phyloP scores from a whole-genome alignment of 2,797 vertebrate genomes.

The Galaxias olidus region DNA sequence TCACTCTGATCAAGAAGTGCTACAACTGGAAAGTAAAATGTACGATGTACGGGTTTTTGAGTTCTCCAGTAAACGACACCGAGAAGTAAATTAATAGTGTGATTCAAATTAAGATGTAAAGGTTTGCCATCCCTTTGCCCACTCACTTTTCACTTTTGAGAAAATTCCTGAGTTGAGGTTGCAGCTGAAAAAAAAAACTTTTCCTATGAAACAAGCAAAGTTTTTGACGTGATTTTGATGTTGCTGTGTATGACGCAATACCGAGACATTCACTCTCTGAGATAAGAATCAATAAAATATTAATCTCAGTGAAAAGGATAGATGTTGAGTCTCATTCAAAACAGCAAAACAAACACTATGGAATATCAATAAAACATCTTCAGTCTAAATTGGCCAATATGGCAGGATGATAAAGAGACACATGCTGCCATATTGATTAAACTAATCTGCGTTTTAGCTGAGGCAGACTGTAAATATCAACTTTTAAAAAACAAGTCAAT shows the following conservation, averaged over 20 bases:
- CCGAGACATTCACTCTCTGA: conserved; percentile 19
- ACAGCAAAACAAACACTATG: conserved; percentile 24
- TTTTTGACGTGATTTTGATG: conserved; percentile 4
- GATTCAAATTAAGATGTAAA: too few species aligned
- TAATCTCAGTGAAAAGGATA: conserved; percentile 30
- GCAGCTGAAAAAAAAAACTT: neutral
- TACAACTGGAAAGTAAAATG: neutral
- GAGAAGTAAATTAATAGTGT: neutral
- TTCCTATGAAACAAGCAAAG: conserved; percentile 10
- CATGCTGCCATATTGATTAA: conserved; percentile 49
- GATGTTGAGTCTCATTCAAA: neutral
- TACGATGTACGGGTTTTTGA: neutral
- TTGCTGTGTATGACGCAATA: conserved; percentile 19
- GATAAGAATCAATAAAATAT: conserved; percentile 56
- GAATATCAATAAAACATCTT: conserved; percentile 51
- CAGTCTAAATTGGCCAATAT: conserved; percentile 45
- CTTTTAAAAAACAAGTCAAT: conserved; percentile 45
- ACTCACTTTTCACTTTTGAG: too few species aligned
- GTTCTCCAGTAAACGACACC: neutral
- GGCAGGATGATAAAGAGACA: conserved; percentile 64
- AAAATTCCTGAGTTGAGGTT: too few species aligned
- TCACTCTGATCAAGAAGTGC: neutral
- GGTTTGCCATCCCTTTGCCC: too few species aligned
- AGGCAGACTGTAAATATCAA: conserved; percentile 59
- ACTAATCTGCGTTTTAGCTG: conserved; percentile 65